phyloP scores from a whole-genome alignment of 2,113 vertebrate species.

The Hippocampus zosterae region DNA sequence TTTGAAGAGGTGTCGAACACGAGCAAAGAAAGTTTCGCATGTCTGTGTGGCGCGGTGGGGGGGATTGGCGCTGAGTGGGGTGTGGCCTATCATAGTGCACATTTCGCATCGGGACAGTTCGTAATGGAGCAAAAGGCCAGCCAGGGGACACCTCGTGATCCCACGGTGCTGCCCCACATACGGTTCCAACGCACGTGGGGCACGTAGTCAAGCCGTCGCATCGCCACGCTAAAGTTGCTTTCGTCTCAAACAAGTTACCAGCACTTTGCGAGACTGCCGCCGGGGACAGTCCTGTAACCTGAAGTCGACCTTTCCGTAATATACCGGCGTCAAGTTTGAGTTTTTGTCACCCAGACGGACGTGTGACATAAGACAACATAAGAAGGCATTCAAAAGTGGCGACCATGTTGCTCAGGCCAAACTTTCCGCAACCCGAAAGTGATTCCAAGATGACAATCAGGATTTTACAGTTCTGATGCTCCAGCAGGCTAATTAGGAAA shows the following conservation, averaged over 20 bases:
- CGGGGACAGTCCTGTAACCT: not conserved
- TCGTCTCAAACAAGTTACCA: not conserved
- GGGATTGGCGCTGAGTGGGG: not conserved
- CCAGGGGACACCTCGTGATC: conserved; percentile 56
- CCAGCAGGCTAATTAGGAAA: conserved; percentile 54
- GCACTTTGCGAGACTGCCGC: not conserved
- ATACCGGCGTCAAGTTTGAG: too few species aligned
- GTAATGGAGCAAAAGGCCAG: conserved; percentile 56
- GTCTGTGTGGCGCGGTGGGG: conserved; percentile 17
- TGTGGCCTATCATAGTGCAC: conserved; percentile 36
- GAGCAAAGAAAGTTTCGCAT: conserved; percentile 31
- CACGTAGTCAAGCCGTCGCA: not conserved
- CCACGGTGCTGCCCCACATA: not conserved
- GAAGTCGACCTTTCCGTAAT: not conserved
- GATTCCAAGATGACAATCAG: conserved; percentile 1
- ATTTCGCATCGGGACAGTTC: conserved; percentile 51
- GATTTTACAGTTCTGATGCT: not conserved
- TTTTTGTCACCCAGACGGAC: too few species aligned
- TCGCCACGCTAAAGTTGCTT: not conserved
- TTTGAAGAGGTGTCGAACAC: conserved; percentile 63
- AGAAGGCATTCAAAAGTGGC: not conserved
- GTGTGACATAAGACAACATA: too few species aligned
- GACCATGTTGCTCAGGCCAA: conserved; percentile 48
- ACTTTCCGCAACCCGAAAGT: conserved; percentile 26
- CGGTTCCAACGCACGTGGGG: not conserved